Conservation (phyloP, 2,113 vertebrate genomes). For the Halichoeres trimaculatus region DNA sequence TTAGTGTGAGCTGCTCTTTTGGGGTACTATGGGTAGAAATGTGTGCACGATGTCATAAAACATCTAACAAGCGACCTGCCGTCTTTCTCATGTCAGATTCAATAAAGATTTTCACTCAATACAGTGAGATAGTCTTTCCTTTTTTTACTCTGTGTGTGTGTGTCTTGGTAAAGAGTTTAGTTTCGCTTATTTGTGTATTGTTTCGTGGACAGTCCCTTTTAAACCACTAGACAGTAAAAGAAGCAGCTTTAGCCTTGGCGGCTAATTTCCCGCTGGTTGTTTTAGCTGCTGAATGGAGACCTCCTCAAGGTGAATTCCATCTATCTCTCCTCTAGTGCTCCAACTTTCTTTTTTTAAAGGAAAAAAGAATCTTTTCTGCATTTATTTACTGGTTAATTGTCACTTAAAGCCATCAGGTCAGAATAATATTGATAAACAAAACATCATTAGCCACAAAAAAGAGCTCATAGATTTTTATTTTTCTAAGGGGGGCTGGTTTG, state of each 20-base stretch:
- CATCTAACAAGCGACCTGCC: conserved; percentile 65
- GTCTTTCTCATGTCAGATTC: conserved; percentile 89
- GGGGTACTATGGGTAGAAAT: conserved; percentile 2
- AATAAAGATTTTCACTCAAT: conserved; percentile 91
- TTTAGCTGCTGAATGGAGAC: conserved; percentile 88
- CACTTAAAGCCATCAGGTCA: no score
- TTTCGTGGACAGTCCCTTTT: conserved; percentile 12
- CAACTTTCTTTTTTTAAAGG: neutral
- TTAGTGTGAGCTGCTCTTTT: conserved; percentile 18
- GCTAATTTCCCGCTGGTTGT: conserved; percentile 83
- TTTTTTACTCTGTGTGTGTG: conserved; percentile 22
- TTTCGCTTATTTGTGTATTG: conserved; percentile 45
- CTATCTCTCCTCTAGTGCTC: conserved; percentile 38
- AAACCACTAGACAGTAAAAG: no score
- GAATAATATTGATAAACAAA: no score
- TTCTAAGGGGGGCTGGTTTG: no score
- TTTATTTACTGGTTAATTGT: no score
- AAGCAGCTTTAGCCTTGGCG: no score
- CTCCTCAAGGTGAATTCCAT: conserved; percentile 89
- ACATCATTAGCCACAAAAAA: no score
- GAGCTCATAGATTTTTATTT: no score
- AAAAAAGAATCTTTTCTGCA: neutral
- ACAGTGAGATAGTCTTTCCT: conserved; percentile 74
- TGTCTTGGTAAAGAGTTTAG: conserved; percentile 3
- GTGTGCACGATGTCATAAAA: neutral